phyloP scores from a whole-genome alignment of 2,797 vertebrate genomes.

The Sitta carolinensis region DNA sequence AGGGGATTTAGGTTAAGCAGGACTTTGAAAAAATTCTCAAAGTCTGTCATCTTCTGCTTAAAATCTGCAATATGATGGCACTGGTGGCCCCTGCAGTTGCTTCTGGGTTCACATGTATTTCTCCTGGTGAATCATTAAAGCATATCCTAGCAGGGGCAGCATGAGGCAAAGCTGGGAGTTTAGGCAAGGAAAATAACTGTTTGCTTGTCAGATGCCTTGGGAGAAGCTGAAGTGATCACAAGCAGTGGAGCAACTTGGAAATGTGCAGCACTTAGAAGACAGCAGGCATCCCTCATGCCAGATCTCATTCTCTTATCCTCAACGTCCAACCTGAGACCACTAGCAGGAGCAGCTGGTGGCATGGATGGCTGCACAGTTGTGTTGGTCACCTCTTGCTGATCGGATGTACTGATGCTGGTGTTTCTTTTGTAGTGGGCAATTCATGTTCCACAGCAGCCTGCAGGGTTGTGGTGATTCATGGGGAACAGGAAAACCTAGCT shows the following conservation, averaged over 20 bases:
- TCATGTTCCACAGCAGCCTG: background rate
- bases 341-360: background rate
- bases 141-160: background rate
- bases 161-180: background rate
- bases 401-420: background rate
- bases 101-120: background rate
- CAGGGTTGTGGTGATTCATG: background rate
- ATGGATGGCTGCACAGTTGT: background rate
- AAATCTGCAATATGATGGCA: background rate
- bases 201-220: background rate
- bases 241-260: background rate
- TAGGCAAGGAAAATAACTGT: background rate
- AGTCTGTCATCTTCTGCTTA: background rate
- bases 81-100: background rate
- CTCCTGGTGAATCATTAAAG: background rate
- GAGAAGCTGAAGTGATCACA: background rate
- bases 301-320: background rate
- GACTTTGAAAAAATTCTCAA: background rate
- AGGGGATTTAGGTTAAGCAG: background rate
- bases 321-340: background rate
- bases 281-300: background rate
- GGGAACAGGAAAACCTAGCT: constrained; percentile 30
- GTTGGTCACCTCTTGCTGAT: background rate
- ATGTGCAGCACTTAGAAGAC: background rate
- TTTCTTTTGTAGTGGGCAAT: background rate